Evolutionary conservation across 2,888 invertebrate genomes (phyloP).

Genomic region (Poecilus cupreus): DNA sequence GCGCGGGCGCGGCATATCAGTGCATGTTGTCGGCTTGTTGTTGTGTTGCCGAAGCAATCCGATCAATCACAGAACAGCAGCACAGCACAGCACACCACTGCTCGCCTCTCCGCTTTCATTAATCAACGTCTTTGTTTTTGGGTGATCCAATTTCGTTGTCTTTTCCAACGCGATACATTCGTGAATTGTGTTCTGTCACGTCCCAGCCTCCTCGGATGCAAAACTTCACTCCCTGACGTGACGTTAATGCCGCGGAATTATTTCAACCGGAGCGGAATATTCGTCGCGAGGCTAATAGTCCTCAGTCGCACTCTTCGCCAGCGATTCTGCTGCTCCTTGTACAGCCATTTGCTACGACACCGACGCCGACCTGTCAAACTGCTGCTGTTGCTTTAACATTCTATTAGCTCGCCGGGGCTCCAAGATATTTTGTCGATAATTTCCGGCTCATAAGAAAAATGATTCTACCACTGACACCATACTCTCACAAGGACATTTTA

Average conservation of each 20-base stretch:
- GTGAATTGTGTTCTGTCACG: constrained; percentile 55
- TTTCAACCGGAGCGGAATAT: constrained; percentile 41
- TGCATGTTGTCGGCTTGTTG: constrained; percentile 52
- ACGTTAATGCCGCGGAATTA: constrained; percentile 55
- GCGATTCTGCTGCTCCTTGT: neutral
- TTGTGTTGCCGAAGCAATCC: constrained; percentile 47
- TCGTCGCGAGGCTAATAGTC: neutral
- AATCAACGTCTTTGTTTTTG: constrained; percentile 72
- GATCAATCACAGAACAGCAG: constrained; percentile 49
- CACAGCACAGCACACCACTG: constrained; percentile 55
- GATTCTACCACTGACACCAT: neutral
- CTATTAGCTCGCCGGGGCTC: neutral
- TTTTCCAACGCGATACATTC: constrained; percentile 64
- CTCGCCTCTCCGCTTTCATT: constrained; percentile 69
- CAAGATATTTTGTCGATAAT: constrained; percentile 34
- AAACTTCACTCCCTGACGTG: constrained; percentile 54
- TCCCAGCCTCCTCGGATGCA: constrained; percentile 41
- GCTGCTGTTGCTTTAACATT: neutral
- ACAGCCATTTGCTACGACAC: neutral
- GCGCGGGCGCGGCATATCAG: neutral
- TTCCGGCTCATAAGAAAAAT: constrained; percentile 23
- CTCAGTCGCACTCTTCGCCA: neutral
- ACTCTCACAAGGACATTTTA: neutral
- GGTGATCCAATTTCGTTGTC: constrained; percentile 71
- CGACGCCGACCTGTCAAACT: neutral